Conservation (phyloP, 1,140 invertebrate genomes). For the Calycopis cecrops region DNA sequence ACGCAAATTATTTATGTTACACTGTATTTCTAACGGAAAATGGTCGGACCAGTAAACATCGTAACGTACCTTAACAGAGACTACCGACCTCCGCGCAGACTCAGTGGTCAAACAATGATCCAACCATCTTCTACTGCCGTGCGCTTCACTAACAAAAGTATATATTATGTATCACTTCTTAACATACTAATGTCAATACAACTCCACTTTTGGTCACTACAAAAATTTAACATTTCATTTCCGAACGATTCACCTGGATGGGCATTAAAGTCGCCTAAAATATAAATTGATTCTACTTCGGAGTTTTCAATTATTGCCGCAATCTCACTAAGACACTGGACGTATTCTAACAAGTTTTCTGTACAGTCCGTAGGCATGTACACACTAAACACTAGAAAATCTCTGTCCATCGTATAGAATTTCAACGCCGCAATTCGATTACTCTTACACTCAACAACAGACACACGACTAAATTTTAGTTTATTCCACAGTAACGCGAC, state of each 20-base stretch:
- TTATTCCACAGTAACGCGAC: too few relatives aligned
- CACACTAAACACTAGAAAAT: slow-evolving; percentile 3
- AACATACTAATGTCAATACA: background rate
- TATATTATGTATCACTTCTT: background rate
- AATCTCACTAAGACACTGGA: slow-evolving; percentile 14
- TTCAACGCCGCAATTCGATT: too few relatives aligned
- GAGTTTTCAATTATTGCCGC: slow-evolving; percentile 14
- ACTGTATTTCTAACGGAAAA: slow-evolving; percentile 2
- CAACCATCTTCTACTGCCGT: too few relatives aligned
- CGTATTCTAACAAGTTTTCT: slow-evolving; percentile 14
- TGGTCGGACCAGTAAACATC: background rate
- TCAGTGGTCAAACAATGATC: too few relatives aligned
- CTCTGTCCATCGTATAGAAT: too few relatives aligned
- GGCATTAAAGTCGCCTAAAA: slow-evolving; percentile 17
- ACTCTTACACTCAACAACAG: too few relatives aligned
- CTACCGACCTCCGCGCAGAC: too few relatives aligned
- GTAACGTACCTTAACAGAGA: too few relatives aligned
- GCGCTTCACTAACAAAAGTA: background rate
- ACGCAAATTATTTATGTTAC: background rate
- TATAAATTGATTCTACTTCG: slow-evolving; percentile 9
- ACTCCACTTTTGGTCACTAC: background rate
- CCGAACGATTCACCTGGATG: slow-evolving; percentile 1
- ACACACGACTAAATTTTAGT: too few relatives aligned
- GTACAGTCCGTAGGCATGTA: slow-evolving; percentile 14
- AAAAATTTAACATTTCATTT: background rate